phyloP scores from a whole-genome alignment of 1,140 invertebrate genomes.

The Cephus cinctus region DNA sequence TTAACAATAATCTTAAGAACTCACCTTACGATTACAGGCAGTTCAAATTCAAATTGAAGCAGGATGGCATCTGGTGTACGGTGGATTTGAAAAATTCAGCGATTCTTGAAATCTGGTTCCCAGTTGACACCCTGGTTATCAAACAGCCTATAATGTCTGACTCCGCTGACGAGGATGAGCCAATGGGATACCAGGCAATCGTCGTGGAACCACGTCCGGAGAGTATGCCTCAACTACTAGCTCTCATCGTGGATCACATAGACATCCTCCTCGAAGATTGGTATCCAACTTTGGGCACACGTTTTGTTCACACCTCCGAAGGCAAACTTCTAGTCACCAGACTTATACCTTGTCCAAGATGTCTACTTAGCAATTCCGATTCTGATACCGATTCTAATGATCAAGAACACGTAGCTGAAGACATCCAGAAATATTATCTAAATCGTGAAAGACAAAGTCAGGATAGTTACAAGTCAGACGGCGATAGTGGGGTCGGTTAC shows the following conservation, averaged over 20 bases:
- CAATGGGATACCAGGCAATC: conserved; percentile 67
- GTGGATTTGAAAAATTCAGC: conserved; percentile 80
- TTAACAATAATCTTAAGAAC: conserved; percentile 63
- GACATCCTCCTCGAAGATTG: conserved; percentile 97
- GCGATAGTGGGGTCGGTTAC: conserved; percentile 77
- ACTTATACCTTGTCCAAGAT: conserved; percentile 89
- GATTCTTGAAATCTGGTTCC: conserved; percentile 87
- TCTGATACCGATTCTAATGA: conserved; percentile 33
- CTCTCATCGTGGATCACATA: conserved; percentile 93
- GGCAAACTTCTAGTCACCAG: conserved; percentile 93
- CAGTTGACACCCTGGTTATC: conserved; percentile 72
- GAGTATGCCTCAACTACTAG: conserved; percentile 81
- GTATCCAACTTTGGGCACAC: conserved; percentile 93
- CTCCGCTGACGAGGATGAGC: conserved; percentile 50
- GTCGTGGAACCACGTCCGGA: conserved; percentile 74
- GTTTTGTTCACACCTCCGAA: conserved; percentile 97
- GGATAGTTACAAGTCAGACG: conserved; percentile 74
- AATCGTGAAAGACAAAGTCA: conserved; percentile 54
- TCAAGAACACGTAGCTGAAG: conserved; percentile 38
- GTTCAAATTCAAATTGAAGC: conserved; percentile 69
- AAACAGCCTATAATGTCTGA: conserved; percentile 62
- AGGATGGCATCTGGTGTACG: conserved; percentile 82
- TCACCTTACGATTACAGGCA: conserved; percentile 55
- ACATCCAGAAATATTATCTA: conserved; percentile 27
- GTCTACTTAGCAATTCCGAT: conserved; percentile 59